phyloP scores from a whole-genome alignment of 1,140 invertebrate species.

The Vollenhovia emeryi region DNA sequence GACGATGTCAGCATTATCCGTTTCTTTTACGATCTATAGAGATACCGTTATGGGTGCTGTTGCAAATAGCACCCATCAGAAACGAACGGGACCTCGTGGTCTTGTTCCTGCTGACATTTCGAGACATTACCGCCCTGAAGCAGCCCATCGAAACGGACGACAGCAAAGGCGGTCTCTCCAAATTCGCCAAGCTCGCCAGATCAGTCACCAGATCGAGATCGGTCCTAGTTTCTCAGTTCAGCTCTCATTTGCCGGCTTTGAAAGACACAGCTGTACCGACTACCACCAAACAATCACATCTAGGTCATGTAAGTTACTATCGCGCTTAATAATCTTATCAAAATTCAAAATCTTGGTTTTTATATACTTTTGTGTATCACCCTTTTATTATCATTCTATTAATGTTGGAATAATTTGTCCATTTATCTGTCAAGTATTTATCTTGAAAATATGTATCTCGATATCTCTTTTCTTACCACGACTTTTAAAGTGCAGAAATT shows the following conservation, averaged over 20 bases:
- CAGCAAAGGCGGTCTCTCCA: conserved; percentile 96
- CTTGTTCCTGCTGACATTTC: conserved; percentile 96
- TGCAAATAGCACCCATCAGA: conserved; percentile 99
- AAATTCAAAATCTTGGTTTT: conserved; percentile 7
- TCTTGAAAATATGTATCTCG: not conserved
- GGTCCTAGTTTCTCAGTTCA: conserved; percentile 96
- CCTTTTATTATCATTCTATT: too few relatives aligned
- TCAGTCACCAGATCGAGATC: conserved; percentile 97
- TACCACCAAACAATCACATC: conserved; percentile 93
- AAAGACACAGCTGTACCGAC: conserved; percentile 91
- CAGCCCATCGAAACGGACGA: conserved; percentile 98
- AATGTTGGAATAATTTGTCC: not conserved
- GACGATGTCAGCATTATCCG: not conserved
- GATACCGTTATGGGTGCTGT: conserved; percentile 99
- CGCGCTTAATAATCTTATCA: not conserved
- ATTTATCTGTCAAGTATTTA: not conserved
- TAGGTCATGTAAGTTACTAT: conserved; percentile 94
- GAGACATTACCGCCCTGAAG: conserved; percentile 97
- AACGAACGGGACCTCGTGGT: conserved; percentile 98
- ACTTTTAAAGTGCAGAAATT: not conserved
- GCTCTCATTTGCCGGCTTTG: conserved; percentile 95
- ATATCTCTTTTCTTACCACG: not conserved
- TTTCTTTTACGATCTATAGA: conserved; percentile 87
- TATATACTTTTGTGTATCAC: not conserved
- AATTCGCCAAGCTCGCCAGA: conserved; percentile 98